Conservation (phyloP, 2,797 vertebrate species). For the Gymnocypris eckloni region DNA sequence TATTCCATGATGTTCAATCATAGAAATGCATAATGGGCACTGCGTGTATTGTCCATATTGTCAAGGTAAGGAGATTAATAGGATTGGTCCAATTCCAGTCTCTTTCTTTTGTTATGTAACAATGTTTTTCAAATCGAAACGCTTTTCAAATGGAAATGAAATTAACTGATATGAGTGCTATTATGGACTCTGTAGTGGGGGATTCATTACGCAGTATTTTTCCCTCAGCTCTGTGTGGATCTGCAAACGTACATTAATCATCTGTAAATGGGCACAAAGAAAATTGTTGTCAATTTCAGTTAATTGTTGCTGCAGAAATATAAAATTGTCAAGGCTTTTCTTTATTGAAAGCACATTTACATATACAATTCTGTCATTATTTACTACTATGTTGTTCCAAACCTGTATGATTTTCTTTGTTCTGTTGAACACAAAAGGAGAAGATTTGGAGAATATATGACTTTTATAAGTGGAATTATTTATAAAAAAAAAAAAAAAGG, state of each 20-base stretch:
- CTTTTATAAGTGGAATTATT: background rate
- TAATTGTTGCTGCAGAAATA: background rate
- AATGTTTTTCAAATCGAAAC: slow-evolving; percentile 56
- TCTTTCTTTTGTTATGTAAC: slow-evolving; percentile 49
- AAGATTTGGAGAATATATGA: background rate
- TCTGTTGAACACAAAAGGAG: background rate
- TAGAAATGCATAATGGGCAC: slow-evolving; percentile 26
- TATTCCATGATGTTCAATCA: slow-evolving; percentile 4
- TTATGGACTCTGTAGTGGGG: slow-evolving; percentile 40
- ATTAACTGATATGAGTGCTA: slow-evolving; percentile 63
- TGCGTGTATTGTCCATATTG: slow-evolving; percentile 26
- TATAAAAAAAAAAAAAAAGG: background rate
- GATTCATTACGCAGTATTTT: slow-evolving; percentile 40
- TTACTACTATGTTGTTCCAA: background rate
- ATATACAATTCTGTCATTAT: background rate
- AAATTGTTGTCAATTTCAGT: background rate
- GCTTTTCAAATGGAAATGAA: slow-evolving; percentile 62
- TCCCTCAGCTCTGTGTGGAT: slow-evolving; percentile 14
- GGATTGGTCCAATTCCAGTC: slow-evolving; percentile 9
- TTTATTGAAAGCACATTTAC: background rate
- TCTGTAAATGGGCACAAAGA: slow-evolving; percentile 9
- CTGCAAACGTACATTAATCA: background rate
- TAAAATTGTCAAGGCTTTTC: background rate
- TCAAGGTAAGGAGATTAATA: slow-evolving; percentile 36
- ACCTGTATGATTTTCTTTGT: background rate